A percentile compares a stretch with the other conserved stretches of the same genome.
These are phyloP conservation scores for Hydrozoanthus tunicans DNA, from an alignment of 64 coral and sea anemone species.

Conservation along the genomic window DNA sequence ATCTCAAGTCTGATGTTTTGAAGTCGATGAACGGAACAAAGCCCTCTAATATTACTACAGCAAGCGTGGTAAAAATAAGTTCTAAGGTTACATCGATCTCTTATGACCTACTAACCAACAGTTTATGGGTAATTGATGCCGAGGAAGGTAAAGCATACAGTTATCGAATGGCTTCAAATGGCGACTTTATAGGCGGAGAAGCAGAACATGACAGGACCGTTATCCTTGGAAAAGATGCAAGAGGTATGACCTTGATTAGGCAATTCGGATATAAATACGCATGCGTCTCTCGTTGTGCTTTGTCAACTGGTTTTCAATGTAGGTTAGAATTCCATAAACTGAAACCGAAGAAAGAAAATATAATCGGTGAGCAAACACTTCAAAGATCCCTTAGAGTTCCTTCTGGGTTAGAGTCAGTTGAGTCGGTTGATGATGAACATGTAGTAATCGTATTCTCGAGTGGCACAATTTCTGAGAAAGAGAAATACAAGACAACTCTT, in stretches of 20 bases:
- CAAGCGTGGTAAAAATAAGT: conserved; percentile 38
- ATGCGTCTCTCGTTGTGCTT: conserved; percentile 75
- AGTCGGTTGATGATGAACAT: conserved; percentile 68
- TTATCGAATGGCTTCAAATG: conserved; percentile 70
- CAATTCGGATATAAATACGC: conserved; percentile 85
- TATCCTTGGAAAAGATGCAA: conserved; percentile 73
- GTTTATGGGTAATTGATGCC: conserved; percentile 78
- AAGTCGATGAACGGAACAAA: conserved; percentile 13
- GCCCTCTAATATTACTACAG: conserved; percentile 62
- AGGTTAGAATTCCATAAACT: conserved; percentile 94
- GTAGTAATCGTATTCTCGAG: conserved; percentile 83
- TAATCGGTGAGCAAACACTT: conserved; percentile 64
- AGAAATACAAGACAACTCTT: conserved; percentile 79
- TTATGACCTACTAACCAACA: conserved; percentile 65
- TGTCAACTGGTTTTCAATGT: conserved; percentile 84
- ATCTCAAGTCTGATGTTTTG: conserved; percentile 40
- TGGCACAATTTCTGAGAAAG: conserved; percentile 89
- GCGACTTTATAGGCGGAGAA: conserved; percentile 57
- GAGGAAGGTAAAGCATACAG: conserved; percentile 70
- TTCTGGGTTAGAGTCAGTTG: conserved; percentile 89
- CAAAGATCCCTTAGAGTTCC: conserved; percentile 89
- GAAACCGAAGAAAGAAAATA: conserved; percentile 44
- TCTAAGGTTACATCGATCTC: conserved; percentile 79
- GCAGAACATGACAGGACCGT: conserved; percentile 62
- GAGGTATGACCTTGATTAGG: conserved; percentile 83